Base-by-base conservation (phyloP, 2,888 invertebrate species). In the Melanophora roralis region DNA sequence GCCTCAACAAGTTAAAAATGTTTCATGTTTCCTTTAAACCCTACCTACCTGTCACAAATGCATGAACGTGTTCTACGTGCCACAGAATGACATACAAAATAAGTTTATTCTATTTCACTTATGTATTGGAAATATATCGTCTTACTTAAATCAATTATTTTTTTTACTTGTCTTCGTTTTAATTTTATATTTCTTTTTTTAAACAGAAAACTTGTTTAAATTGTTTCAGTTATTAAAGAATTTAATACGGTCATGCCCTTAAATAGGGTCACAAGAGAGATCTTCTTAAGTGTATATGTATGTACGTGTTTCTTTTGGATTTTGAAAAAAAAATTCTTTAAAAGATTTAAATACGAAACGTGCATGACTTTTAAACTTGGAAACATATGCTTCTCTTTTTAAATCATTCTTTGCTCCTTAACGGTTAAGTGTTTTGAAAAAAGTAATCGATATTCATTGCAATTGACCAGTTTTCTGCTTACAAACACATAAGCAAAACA, bases 161-260 rank as follows among this genome's bases (percentile, higher is more conserved):
- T 45, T 45, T 19, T 9, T 21, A 45, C 8, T 45, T 45, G 45
- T 45, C 45, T 27, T 6, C 6, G 19, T 21, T 45, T 2, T 0
- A 1, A n/a, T 7, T 40, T n/a, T 4, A 12, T 36, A 47, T 34
- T 27, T 45, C n/a, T 45, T 6, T 32, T 19, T 12, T 19, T 32
- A 14, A 32, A 8, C 14, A 45, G 27, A 47, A 23, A 43, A 65
- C 32, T 74, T 65, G 73, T 57, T 57, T 74, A 51, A 49, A 65
- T 59, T 73, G 47, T 47, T 73, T 64, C 34, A 34, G 16, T 21
- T 43, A 21, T 65, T 57, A 12, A 6, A 57, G 47, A 47, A 32
- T 40, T 65, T 43, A 16, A 62, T 49, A 57, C 60, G 65, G 75
- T 67, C 71, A 72, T 75, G 67, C 60, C 79, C 79, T 75, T 67